These are phyloP conservation scores for Lucilia sericata DNA, from an alignment of 1,140 invertebrate genomes.

Conservation along the genomic window DNA sequence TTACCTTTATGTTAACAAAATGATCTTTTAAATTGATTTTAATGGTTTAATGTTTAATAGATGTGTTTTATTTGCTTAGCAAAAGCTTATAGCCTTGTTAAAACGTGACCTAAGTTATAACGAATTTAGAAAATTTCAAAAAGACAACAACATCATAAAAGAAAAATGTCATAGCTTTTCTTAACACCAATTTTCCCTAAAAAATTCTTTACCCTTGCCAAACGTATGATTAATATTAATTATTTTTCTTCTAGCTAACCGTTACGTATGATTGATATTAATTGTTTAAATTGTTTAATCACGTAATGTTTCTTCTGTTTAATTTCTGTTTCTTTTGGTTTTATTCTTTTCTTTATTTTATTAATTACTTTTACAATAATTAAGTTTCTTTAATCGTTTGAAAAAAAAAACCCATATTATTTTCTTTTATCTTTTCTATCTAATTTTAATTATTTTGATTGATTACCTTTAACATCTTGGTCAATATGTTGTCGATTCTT, in stretches of 20 bases:
- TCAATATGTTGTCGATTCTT: background rate
- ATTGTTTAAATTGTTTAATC: background rate
- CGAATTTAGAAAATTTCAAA: no score
- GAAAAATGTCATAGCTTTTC: background rate
- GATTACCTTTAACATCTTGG: background rate
- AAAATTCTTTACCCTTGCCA: background rate
- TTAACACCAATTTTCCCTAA: background rate
- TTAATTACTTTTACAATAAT: background rate
- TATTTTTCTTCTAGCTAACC: background rate
- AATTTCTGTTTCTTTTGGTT: no score
- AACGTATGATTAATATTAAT: conserved; percentile 7
- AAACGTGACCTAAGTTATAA: no score
- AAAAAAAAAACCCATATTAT: background rate
- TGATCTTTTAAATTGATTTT: conserved; percentile 4
- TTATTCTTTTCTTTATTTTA: background rate
- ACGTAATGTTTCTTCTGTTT: background rate
- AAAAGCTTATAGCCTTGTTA: no score
- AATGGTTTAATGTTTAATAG: conserved; percentile 1
- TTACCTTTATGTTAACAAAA: background rate
- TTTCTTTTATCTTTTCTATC: background rate
- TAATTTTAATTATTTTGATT: conserved; percentile 7
- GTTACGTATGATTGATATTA: conserved; percentile 15
- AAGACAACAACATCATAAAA: no score
- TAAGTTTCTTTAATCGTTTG: no score
- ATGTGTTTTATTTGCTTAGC: background rate